These are phyloP conservation scores for Aphidoletes aphidimyza DNA, from an alignment of 2,888 invertebrate species.

Conservation along the genomic window DNA sequence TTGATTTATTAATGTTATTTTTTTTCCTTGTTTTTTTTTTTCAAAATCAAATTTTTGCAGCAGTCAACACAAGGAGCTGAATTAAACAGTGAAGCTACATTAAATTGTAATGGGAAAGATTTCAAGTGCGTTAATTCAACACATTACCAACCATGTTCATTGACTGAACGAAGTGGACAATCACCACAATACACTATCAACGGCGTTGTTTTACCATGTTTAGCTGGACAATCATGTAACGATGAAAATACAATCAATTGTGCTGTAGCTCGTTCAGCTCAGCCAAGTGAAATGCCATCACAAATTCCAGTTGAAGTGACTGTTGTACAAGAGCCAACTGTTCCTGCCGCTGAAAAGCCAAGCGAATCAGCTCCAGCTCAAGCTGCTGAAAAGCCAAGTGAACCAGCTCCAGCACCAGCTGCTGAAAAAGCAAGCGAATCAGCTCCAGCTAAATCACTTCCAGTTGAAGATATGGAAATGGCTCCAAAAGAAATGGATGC, in stretches of 20 bases:
- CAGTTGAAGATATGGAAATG: background rate
- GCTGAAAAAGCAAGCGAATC: no score
- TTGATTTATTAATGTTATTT: background rate
- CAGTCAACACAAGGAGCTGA: slow-evolving; percentile 44
- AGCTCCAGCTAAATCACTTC: background rate
- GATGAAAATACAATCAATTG: background rate
- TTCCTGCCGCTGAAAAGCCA: background rate
- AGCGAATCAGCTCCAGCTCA: background rate
- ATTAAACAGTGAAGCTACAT: slow-evolving; percentile 51
- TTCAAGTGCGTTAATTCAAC: slow-evolving; percentile 38
- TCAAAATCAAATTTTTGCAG: background rate
- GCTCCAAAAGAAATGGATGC: no score
- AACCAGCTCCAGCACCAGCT: background rate
- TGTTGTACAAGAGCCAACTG: background rate
- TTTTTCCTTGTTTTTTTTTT: background rate
- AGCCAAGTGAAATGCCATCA: background rate
- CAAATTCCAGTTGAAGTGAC: slow-evolving; percentile 11
- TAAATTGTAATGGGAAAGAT: slow-evolving; percentile 53
- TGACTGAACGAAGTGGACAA: slow-evolving; percentile 43
- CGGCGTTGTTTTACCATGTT: slow-evolving; percentile 6
- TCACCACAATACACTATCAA: slow-evolving; percentile 22
- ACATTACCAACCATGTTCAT: slow-evolving; percentile 50
- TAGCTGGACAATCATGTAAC: background rate
- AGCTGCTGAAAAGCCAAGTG: background rate
- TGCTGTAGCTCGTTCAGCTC: background rate